phyloP scores from a whole-genome alignment of 2,888 invertebrate genomes.

The Plagodis pulveraria region DNA sequence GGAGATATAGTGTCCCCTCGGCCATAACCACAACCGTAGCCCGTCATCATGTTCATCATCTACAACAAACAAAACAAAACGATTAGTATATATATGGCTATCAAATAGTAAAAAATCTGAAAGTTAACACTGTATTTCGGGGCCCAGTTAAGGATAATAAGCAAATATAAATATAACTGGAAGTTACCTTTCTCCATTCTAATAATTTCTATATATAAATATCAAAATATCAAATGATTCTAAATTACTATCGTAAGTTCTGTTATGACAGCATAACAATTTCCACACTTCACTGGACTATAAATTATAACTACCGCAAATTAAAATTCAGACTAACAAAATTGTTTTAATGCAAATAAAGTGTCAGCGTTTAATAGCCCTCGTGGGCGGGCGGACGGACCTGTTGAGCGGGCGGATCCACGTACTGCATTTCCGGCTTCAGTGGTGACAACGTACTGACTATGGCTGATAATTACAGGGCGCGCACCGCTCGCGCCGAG shows the following conservation, averaged over 20 bases:
- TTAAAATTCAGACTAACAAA: slow-evolving; percentile 27
- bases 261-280: slow-evolving; percentile 11
- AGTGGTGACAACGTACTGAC: slow-evolving; percentile 74
- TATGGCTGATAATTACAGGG: slow-evolving; percentile 84
- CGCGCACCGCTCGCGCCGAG: slow-evolving; percentile 84
- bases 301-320: slow-evolving; percentile 27
- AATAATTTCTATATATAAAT: too few species aligned
- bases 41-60: slow-evolving; percentile 79
- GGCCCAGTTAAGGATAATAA: too few species aligned
- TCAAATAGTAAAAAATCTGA: too few species aligned
- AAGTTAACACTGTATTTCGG: too few species aligned
- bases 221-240: too few species aligned
- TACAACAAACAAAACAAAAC: slow-evolving; percentile 48
- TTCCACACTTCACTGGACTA: slow-evolving; percentile 28
- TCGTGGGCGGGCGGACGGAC: slow-evolving; percentile 75
- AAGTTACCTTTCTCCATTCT: too few species aligned
- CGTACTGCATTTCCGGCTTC: slow-evolving; percentile 81
- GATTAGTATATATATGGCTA: too few species aligned
- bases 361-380: slow-evolving; percentile 52
- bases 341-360: slow-evolving; percentile 45
- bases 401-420: slow-evolving; percentile 82
- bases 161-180: too few species aligned
- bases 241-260: too few species aligned
- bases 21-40: slow-evolving; percentile 74
- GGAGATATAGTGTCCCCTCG: slow-evolving; percentile 82